These are phyloP conservation scores for Antigone vipio DNA, from an alignment of 2,113 vertebrate species.

Conservation along the genomic window DNA sequence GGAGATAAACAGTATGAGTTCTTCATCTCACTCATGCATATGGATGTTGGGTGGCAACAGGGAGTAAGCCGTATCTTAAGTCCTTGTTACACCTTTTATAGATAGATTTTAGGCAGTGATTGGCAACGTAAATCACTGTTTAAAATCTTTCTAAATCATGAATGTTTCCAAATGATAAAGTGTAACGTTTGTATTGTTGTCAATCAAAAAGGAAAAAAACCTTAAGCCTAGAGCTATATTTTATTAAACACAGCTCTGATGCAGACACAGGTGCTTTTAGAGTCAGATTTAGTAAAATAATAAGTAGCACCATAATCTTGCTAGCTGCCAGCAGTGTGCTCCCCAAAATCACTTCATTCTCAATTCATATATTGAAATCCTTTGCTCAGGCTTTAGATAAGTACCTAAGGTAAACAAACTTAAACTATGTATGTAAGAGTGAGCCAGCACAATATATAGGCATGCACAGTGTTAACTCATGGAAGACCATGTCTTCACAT, in stretches of 20 bases:
- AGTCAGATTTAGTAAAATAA: neutral
- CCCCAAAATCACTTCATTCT: neutral
- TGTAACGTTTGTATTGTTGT: neutral
- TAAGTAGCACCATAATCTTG: neutral
- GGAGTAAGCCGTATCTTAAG: neutral
- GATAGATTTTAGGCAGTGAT: neutral
- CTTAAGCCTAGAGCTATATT: neutral
- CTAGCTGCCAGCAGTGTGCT: neutral
- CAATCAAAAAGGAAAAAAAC: neutral
- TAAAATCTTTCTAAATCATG: neutral
- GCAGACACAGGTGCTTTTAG: neutral
- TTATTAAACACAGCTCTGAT: neutral
- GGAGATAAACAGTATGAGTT: neutral
- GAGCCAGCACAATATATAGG: neutral
- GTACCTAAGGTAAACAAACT: neutral
- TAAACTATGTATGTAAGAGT: fast-evolving
- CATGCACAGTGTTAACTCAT: neutral
- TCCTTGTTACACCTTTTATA: neutral
- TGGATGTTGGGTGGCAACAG: neutral
- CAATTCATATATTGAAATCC: neutral
- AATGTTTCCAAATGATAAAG: neutral
- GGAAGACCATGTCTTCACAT: neutral
- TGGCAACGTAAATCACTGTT: neutral
- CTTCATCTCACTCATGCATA: neutral
- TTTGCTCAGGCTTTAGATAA: neutral